A percentile compares a stretch with the other conserved stretches of the same genome.
Evolutionary conservation across 2,888 invertebrate species (phyloP).

Genomic region (Trichogramma evanescens): DNA sequence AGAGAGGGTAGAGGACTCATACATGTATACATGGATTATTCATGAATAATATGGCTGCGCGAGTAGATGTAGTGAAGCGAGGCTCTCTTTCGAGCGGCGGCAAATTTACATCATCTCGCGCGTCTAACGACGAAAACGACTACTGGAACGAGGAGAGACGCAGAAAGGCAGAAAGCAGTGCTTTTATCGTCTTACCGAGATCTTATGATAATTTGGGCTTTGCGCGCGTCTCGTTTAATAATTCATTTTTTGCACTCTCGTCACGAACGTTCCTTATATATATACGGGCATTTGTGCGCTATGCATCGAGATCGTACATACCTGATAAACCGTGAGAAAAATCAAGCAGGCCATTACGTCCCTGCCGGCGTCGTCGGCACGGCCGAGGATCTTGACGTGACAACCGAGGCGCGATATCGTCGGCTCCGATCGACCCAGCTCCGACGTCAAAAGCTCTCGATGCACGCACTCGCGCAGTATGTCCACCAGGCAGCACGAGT

Average conservation of each 20-base stretch:
- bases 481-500: conserved; percentile 57
- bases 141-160: no score
- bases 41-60: no score
- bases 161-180: no score
- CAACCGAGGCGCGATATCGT: conserved; percentile 26
- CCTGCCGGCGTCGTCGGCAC: conserved; percentile 12
- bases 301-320: conserved; percentile 6
- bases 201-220: no score
- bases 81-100: not conserved
- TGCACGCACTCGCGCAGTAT: conserved; percentile 56
- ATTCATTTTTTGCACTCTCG: no score
- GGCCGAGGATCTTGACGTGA: conserved; percentile 15
- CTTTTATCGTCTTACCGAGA: no score
- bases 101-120: no score
- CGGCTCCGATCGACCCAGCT: conserved; percentile 47
- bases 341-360: conserved; percentile 22
- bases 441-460: conserved; percentile 53
- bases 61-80: not conserved
- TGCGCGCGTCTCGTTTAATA: no score
- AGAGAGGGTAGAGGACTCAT: no score
- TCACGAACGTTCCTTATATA: no score
- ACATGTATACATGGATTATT: no score
- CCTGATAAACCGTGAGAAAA: conserved; percentile 27
- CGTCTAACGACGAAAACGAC: no score
- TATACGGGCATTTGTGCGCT: not conserved